Percentiles rank a stretch among this genome's conserved stretches.
Evolutionary conservation across 2,888 invertebrate genomes (phyloP).

Genomic region (Buathra laborator): DNA sequence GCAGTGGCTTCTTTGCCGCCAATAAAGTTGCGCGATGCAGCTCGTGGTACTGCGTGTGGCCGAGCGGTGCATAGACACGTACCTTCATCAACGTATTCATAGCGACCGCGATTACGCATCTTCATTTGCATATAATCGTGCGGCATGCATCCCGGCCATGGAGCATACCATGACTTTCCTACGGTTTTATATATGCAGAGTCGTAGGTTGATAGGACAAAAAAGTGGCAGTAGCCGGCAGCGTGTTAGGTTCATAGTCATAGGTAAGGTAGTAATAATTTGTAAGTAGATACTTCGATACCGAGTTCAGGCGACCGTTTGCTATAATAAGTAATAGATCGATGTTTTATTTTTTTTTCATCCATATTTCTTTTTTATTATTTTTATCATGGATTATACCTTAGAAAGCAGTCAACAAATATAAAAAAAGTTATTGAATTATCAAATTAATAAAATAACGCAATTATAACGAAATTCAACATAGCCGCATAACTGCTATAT

Average conservation of each 20-base stretch:
- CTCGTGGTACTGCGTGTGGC: conserved; percentile 69
- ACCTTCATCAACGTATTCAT: conserved; percentile 43
- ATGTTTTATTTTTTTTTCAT: not conserved
- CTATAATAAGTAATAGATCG: too few species aligned
- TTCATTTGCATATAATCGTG: conserved; percentile 27
- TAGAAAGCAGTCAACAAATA: not conserved
- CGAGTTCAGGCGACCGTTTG: too few species aligned
- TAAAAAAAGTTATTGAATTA: not conserved
- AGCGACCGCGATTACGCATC: conserved; percentile 71
- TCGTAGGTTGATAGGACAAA: not conserved
- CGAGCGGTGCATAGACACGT: conserved; percentile 69
- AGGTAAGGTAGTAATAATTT: not conserved
- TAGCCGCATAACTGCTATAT: not conserved
- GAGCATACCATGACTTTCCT: not conserved
- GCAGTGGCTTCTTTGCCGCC: conserved; percentile 80
- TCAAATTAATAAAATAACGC: not conserved
- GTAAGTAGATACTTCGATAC: not conserved
- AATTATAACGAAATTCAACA: too few species aligned
- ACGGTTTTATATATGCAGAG: not conserved
- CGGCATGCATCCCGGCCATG: not conserved
- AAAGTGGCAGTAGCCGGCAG: not conserved
- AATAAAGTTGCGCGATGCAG: conserved; percentile 80
- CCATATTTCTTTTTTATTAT: not conserved
- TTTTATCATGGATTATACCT: too few species aligned
- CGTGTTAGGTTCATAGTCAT: too few species aligned